Conservation (phyloP, 2,888 invertebrate species). For the Taphrorychus bicolor region DNA sequence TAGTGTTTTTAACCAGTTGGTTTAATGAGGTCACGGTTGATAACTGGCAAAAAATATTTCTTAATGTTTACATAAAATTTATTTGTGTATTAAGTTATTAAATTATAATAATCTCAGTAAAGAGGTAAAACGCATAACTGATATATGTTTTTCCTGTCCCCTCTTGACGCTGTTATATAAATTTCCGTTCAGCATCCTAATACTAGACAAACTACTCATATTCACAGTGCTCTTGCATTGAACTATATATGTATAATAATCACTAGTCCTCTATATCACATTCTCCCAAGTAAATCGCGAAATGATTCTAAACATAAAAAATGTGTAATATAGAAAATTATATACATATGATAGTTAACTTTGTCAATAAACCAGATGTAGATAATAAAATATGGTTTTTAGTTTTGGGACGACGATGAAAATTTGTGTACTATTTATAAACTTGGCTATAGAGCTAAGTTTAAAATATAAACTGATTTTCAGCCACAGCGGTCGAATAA, state of each 20-base stretch:
- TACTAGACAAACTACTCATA: not conserved
- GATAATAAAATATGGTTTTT: not conserved
- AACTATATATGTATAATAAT: not conserved
- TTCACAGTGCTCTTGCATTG: not conserved
- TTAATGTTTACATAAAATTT: too few species aligned
- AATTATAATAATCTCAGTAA: too few species aligned
- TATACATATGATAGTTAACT: not conserved
- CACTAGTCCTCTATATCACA: not conserved
- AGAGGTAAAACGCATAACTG: too few species aligned
- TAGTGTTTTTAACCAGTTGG: too few species aligned
- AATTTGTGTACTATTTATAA: not conserved
- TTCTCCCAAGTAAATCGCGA: not conserved
- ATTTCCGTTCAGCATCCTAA: not conserved
- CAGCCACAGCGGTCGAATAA: too few species aligned
- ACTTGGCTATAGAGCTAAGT: not conserved
- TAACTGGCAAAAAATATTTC: too few species aligned
- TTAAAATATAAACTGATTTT: too few species aligned
- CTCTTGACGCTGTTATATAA: not conserved
- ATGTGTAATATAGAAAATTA: not conserved
- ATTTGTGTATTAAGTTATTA: too few species aligned
- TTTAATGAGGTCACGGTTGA: too few species aligned
- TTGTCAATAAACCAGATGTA: too few species aligned
- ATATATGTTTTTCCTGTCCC: too few species aligned
- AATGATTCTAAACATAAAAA: not conserved
- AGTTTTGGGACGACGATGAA: not conserved